A percentile compares a stretch with the other conserved stretches of the same genome.
Conservation (phyloP, 2,888 invertebrate genomes). For the Chromoteleia sp. region DNA sequence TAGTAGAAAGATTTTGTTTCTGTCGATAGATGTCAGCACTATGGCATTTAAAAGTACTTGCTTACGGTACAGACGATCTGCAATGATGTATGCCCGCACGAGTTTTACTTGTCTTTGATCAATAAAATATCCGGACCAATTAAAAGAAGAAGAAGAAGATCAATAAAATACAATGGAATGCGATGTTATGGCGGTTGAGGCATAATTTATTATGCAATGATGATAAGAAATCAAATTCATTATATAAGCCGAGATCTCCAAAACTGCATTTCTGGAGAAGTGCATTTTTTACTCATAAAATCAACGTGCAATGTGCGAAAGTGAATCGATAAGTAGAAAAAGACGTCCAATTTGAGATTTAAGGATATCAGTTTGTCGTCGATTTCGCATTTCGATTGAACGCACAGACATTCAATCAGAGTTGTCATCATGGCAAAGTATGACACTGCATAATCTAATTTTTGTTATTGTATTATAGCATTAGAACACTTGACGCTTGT, state of each 20-base stretch:
- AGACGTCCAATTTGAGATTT: constrained; percentile 5
- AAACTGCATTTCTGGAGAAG: constrained; percentile 74
- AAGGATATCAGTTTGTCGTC: background rate
- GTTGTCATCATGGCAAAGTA: constrained; percentile 83
- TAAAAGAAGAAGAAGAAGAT: no score
- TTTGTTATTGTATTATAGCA: constrained; percentile 81
- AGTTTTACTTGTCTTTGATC: constrained; percentile 19
- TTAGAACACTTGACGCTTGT: constrained; percentile 37
- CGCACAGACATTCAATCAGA: constrained; percentile 58
- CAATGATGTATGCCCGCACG: constrained; percentile 6
- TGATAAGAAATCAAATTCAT: constrained; percentile 52
- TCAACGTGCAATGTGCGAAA: constrained; percentile 15
- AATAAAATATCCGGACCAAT: no score
- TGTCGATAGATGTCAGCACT: no score
- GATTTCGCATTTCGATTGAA: constrained; percentile 18
- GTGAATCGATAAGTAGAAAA: constrained; percentile 21
- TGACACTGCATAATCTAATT: constrained; percentile 74
- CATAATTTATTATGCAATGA: constrained; percentile 39
- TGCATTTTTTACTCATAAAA: constrained; percentile 67
- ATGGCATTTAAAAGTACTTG: no score
- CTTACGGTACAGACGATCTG: no score
- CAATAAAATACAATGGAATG: constrained; percentile 1
- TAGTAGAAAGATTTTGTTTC: no score
- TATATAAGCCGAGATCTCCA: constrained; percentile 69
- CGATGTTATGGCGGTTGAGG: constrained; percentile 31